Evolutionary conservation across 2,888 invertebrate genomes (phyloP).

Genomic region (Sialis lutaria): DNA sequence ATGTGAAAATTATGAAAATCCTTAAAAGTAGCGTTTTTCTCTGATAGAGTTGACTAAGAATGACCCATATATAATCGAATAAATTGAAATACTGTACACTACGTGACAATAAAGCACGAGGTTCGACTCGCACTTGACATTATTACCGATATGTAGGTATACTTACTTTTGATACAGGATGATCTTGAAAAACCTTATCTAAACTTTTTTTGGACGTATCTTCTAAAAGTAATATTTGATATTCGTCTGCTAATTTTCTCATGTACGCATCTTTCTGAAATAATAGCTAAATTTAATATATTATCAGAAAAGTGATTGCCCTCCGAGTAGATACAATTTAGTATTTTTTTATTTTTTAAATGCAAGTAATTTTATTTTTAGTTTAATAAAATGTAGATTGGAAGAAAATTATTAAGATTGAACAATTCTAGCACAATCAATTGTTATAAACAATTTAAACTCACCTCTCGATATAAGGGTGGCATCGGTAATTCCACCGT

Average conservation of each 20-base stretch:
- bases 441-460: too few species aligned
- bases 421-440: too few species aligned
- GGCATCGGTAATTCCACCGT: too few species aligned
- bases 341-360: background rate
- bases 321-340: background rate
- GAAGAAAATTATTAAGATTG: too few species aligned
- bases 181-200: conserved; percentile 20
- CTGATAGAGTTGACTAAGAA: too few species aligned
- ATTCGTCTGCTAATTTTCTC: conserved; percentile 37
- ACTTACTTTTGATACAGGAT: conserved; percentile 47
- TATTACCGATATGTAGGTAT: background rate
- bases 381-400: too few species aligned
- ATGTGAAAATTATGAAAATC: too few species aligned
- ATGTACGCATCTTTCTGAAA: conserved; percentile 35
- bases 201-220: conserved; percentile 29
- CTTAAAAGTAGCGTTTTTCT: too few species aligned
- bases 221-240: conserved; percentile 39
- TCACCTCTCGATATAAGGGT: too few species aligned
- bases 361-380: too few species aligned
- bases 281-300: background rate
- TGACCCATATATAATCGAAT: too few species aligned
- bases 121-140: background rate
- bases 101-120: too few species aligned
- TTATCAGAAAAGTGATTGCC: background rate
- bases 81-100: background rate